Conservation (phyloP, 2,113 vertebrate genomes). For the Sinocyclocheilus anshuiensis region DNA sequence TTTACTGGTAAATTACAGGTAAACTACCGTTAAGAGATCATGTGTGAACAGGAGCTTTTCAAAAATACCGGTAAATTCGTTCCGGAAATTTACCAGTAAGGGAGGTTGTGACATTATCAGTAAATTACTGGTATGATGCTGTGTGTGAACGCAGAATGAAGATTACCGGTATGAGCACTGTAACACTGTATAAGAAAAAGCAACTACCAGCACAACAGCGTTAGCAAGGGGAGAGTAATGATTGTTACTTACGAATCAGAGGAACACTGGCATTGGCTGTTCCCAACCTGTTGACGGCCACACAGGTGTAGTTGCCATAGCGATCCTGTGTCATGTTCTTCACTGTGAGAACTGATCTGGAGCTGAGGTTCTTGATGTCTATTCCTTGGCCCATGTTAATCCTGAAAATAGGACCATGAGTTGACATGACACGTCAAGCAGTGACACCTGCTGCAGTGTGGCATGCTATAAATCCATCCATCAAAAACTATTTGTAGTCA, state of each 20-base stretch:
- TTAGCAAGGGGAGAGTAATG: constrained; percentile 55
- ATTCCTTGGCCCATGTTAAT: constrained; percentile 94
- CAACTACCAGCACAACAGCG: constrained; percentile 49
- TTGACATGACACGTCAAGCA: constrained; percentile 2
- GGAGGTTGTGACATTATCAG: too few species aligned
- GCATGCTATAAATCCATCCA: neutral
- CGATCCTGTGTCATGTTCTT: constrained; percentile 98
- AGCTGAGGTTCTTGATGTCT: constrained; percentile 92
- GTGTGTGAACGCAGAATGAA: too few species aligned
- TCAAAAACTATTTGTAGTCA: neutral
- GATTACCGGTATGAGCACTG: neutral
- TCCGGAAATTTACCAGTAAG: too few species aligned
- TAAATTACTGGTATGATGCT: too few species aligned
- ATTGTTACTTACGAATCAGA: constrained; percentile 92
- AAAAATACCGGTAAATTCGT: too few species aligned
- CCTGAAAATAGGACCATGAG: constrained; percentile 72
- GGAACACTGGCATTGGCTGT: constrained; percentile 92
- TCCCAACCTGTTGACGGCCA: constrained; percentile 94
- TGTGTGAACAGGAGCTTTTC: too few species aligned
- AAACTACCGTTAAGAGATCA: too few species aligned
- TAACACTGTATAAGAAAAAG: constrained; percentile 38
- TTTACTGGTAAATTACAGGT: too few species aligned
- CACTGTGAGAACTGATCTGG: constrained; percentile 95
- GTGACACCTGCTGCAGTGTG: neutral
- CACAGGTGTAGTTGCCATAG: constrained; percentile 98